Conservation (phyloP, 2,113 vertebrate genomes). For the Regulus satrapa region DNA sequence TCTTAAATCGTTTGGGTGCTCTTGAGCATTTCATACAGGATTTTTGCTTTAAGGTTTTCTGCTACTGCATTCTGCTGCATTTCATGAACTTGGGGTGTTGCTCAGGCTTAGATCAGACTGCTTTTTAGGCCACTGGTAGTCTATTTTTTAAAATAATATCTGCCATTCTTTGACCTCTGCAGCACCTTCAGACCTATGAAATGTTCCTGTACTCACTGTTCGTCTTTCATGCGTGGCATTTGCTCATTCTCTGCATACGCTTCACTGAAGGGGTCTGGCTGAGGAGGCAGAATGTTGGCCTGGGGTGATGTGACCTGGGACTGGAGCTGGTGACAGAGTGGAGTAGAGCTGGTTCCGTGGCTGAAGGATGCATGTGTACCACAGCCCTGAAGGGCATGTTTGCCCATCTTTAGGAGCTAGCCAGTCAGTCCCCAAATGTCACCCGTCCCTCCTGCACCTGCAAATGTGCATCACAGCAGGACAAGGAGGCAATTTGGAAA, state of each 20-base stretch:
- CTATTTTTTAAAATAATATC: not conserved
- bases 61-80: not conserved
- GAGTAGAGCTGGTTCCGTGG: not conserved
- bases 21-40: not conserved
- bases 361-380: not conserved
- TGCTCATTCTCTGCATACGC: fast-evolving
- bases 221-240: fast-evolving
- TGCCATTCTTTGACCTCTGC: not conserved
- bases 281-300: not conserved
- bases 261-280: not conserved
- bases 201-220: fast-evolving
- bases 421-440: not conserved
- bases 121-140: not conserved
- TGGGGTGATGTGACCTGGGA: not conserved
- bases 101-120: not conserved
- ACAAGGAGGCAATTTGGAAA: not conserved
- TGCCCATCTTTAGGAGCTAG: not conserved
- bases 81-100: not conserved
- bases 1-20: not conserved
- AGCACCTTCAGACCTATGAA: not conserved
- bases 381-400: not conserved
- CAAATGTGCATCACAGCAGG: not conserved
- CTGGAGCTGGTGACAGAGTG: not conserved
- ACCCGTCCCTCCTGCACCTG: not conserved
- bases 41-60: not conserved